A percentile compares a stretch with the other conserved stretches of the same genome.
These are phyloP conservation scores for Phylloscopus trochiloides DNA, from an alignment of 2,113 vertebrate species.

Conservation along the genomic window DNA sequence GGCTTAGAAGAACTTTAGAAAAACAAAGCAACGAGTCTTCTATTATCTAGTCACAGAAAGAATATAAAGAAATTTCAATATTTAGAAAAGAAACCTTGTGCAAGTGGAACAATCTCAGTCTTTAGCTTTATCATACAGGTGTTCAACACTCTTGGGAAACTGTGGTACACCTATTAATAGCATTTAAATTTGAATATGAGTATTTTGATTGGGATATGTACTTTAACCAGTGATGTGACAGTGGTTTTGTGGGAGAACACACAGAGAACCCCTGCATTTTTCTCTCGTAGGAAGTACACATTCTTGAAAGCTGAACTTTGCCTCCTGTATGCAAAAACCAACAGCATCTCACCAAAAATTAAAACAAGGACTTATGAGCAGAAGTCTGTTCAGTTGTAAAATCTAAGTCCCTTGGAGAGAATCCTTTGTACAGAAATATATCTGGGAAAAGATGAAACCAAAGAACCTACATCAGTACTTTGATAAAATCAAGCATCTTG, in stretches of 20 bases:
- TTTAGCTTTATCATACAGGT: background rate
- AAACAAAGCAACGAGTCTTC: background rate
- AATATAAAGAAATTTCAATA: background rate
- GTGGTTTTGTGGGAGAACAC: background rate
- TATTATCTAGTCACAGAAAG: background rate
- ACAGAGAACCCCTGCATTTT: accelerated
- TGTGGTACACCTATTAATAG: background rate
- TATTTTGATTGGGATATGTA: background rate
- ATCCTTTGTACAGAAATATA: background rate
- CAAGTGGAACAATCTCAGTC: background rate
- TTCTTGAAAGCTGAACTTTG: background rate
- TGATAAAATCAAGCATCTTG: background rate
- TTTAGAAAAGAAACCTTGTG: background rate
- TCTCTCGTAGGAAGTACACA: accelerated
- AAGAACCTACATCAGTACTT: accelerated
- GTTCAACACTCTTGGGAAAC: accelerated
- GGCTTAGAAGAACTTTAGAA: no score
- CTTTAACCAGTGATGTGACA: background rate
- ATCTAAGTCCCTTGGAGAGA: background rate
- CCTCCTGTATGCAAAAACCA: background rate
- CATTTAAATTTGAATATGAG: background rate
- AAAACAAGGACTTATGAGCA: background rate
- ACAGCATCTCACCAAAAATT: background rate
- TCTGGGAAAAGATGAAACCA: background rate
- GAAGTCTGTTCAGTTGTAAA: accelerated